phyloP scores from a whole-genome alignment of 2,888 invertebrate genomes.

The Halictus quadricinctus region DNA sequence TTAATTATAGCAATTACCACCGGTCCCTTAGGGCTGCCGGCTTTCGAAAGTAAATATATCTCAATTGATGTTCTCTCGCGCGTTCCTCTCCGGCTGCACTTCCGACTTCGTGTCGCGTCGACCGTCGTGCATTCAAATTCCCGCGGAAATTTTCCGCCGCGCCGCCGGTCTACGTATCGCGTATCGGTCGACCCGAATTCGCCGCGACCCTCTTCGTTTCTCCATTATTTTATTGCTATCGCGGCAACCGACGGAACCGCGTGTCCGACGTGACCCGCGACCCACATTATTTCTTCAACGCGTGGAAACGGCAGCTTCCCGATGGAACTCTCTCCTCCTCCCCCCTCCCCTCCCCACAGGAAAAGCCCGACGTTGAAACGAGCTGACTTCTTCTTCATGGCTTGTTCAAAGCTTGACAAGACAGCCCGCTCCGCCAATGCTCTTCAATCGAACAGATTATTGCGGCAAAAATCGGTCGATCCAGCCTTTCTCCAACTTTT shows the following conservation, averaged over 20 bases:
- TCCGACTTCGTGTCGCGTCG: conserved; percentile 13
- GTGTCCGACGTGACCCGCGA: conserved; percentile 35
- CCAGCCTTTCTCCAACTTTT: background rate
- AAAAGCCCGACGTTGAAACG: background rate
- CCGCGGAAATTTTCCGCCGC: conserved; percentile 35
- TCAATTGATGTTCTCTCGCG: conserved; percentile 58
- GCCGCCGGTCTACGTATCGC: background rate
- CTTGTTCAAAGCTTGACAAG: background rate
- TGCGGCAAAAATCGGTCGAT: background rate
- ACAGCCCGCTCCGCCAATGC: background rate
- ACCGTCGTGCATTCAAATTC: conserved; percentile 51
- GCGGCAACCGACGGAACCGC: conserved; percentile 32
- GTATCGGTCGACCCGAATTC: conserved; percentile 59
- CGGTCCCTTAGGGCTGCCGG: conserved; percentile 63
- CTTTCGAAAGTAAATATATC: conserved; percentile 63
- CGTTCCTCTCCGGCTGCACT: conserved; percentile 20
- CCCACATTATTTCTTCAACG: conserved; percentile 38
- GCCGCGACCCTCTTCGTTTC: conserved; percentile 20
- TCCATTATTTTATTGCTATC: conserved; percentile 54
- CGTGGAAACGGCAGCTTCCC: conserved; percentile 2
- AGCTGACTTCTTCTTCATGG: background rate
- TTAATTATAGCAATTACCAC: conserved; percentile 76
- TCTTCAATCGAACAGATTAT: background rate
- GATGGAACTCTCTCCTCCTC: background rate
- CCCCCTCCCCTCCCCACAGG: background rate